Percentiles rank a stretch among this genome's conserved stretches.
phyloP scores from a whole-genome alignment of 2,113 vertebrate genomes.

The Erpornis zantholeuca region DNA sequence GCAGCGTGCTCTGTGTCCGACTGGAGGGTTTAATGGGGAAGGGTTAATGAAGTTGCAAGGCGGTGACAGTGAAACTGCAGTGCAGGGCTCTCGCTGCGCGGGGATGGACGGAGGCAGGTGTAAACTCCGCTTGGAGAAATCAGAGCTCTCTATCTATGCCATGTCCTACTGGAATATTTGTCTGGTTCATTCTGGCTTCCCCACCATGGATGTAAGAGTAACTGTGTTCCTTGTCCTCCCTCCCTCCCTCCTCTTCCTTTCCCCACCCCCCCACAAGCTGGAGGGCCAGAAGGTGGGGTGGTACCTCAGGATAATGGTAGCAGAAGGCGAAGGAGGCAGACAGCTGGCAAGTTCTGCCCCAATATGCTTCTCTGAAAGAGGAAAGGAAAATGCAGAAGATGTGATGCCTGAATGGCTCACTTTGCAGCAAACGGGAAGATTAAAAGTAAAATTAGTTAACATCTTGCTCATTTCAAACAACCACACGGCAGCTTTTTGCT shows the following conservation, averaged over 20 bases:
- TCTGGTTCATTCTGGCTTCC: neutral
- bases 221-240: neutral
- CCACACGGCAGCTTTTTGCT: neutral
- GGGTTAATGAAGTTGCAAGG: neutral
- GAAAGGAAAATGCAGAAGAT: constrained; percentile 97
- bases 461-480: constrained; percentile 81
- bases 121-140: neutral
- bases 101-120: neutral
- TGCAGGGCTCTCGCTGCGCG: rapidly evolving
- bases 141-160: neutral
- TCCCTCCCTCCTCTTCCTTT: constrained; percentile 8
- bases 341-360: constrained; percentile 99
- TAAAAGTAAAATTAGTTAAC: constrained; percentile 92
- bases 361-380: constrained; percentile 99
- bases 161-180: neutral
- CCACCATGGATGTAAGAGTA: neutral
- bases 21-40: neutral
- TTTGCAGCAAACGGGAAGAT: constrained; percentile 88
- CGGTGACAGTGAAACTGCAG: neutral
- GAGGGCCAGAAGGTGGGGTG: constrained; percentile 96
- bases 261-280: constrained; percentile 81
- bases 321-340: constrained; percentile 97
- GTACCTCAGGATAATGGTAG: constrained; percentile 96
- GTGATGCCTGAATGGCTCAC: constrained; percentile 87
- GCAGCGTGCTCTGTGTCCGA: neutral